Evolutionary conservation across 2,113 vertebrate genomes (phyloP), one percentile per base, ranked within the genome.

Genomic region (Lota lota): DNA sequence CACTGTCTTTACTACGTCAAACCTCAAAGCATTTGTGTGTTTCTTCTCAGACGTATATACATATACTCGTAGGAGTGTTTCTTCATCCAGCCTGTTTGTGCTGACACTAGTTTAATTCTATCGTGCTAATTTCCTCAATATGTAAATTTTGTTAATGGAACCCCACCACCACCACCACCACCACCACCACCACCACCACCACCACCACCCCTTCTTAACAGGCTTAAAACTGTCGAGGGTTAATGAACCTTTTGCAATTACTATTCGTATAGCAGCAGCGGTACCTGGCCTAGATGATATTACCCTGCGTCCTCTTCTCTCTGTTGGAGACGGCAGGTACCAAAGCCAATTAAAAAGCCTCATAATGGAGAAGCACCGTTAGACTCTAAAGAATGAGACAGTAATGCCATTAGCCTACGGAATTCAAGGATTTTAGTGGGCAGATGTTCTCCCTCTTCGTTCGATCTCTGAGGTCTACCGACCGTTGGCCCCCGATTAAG

Each of bases 231-330:
- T 90, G 88, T 85, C 90, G 91, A 91, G 93, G 94, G 92, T 94
- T 95, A 96, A 96, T 95, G 94, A 95, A 92, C 92, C 93, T 91
- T 85, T 91, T 93, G 93, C 93, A 96, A 96, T 96, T 96, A 93
- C 89, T 85, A 92, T 94, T 91, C 87, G 94, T 92, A 94, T 94
- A 93, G 93, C 89, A 92, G 93, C 92, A 88, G 81, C 76, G 72
- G 83, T 93, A 93, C 88, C 92, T 93, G 84, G 88, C 90, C 90
- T 84, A 88, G 84, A 85, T 79, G 88, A 94, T 93, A 94, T 94
- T 90, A 91, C 91, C 73, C 72, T 67, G 89, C 63, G 73, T 70
- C 70, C 76, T 70, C 74, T 75, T 75, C 53, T 56, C n/a, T n/a
- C n/a, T 17, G 53, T n/a, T 56, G 53, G 21, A 78, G 70, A 64